These are phyloP conservation scores for Lutraria lutraria DNA, from an alignment of 2,888 invertebrate species.

Conservation along the genomic window DNA sequence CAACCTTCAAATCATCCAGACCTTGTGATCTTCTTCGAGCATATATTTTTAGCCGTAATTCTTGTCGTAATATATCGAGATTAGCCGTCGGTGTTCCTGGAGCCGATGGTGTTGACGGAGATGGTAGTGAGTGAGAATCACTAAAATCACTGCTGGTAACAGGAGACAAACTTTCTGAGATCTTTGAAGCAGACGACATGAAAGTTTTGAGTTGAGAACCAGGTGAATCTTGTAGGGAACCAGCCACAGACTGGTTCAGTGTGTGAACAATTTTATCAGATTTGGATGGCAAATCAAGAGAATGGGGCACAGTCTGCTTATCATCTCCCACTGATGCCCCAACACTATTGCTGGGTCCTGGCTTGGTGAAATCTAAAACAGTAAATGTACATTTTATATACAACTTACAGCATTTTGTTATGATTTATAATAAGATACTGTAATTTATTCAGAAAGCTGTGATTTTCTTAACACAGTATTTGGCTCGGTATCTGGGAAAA, in stretches of 20 bases:
- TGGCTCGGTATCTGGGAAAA: too few species aligned
- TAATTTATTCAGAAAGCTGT: too few species aligned
- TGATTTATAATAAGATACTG: too few species aligned
- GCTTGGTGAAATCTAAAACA: conserved; percentile 40
- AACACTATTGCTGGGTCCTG: conserved; percentile 25
- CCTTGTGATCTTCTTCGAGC: conserved; percentile 67
- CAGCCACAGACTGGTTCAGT: conserved; percentile 9
- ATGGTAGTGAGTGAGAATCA: conserved; percentile 55
- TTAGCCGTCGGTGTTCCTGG: conserved; percentile 22
- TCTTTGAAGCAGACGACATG: conserved; percentile 3
- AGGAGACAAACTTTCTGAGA: conserved; percentile 26
- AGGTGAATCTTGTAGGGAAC: conserved; percentile 32
- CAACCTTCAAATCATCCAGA: conserved; percentile 66
- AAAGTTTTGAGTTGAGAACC: not conserved
- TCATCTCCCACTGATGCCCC: not conserved
- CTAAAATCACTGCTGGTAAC: conserved; percentile 58
- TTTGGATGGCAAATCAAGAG: conserved; percentile 51
- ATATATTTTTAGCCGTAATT: conserved; percentile 64
- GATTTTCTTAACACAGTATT: too few species aligned
- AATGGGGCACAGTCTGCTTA: conserved; percentile 36
- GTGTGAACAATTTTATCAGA: conserved; percentile 16
- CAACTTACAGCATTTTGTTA: not conserved
- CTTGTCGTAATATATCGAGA: conserved; percentile 55
- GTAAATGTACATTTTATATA: not conserved
- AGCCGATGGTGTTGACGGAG: conserved; percentile 55